Base-by-base conservation (phyloP, 2,888 invertebrate genomes). In the Argyresthia goedartella region DNA sequence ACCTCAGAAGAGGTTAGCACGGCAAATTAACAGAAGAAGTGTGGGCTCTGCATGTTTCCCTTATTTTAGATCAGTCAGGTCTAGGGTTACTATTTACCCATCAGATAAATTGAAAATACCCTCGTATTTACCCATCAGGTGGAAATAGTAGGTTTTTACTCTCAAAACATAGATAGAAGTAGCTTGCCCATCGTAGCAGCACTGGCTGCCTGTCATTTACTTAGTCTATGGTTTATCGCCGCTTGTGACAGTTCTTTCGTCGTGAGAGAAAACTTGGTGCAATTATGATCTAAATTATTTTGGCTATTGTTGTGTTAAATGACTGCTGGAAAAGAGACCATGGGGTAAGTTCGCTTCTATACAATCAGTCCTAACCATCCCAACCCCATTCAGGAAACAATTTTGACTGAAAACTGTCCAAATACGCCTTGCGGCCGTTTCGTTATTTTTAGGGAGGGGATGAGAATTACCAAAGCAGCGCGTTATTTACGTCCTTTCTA, bases 251-350 rank as follows among this genome's bases (percentile, higher is more conserved):
- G 76, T 68, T 76, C n/a, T n/a, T n/a, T n/a, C n/a, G n/a, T 45
- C 65, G 65, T 55, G 60, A 67, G 66, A 64, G 68, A 67, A 68
- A 68, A 72, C 67, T 68, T 64, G 25, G 62, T 14, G 64, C 65
- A 77, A 76, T 66, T 74, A 79, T 79, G 79, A 75, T 70, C 68
- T 74, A 67, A 67, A 73, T 59, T 67, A 71, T 71, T 79, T 77
- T 76, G 65, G 60, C 69, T 71, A 72, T 73, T 77, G 79, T 70
- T 70, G 76, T 76, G 74, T 81, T 89, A 89, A 89, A 93, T 93
- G 93, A 92, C 92, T 88, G 91, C 91, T 80, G 93, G 92, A 87
- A 93, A 92, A 87, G 92, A 93, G 87, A 90, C 90, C 65, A 93
- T 93, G 93, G 93, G 93, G 93, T 93, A 79, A 90, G 89, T 89